These are phyloP conservation scores for Clarias fuscus DNA, from an alignment of 2,797 vertebrate genomes.

Conservation along the genomic window DNA sequence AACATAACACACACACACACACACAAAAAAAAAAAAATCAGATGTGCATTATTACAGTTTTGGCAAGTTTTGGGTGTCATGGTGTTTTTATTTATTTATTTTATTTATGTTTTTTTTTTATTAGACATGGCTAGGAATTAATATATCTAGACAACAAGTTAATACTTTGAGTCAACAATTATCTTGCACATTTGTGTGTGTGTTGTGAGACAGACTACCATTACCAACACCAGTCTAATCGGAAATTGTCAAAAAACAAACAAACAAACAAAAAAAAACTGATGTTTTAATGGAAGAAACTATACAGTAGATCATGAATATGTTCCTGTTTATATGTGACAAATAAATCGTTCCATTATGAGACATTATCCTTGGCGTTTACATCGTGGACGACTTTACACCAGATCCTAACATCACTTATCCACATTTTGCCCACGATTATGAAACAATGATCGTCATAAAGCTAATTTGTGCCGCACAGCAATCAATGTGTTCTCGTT, in stretches of 20 bases:
- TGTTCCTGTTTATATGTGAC: background rate
- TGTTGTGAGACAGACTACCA: too few relatives aligned
- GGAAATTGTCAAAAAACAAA: background rate
- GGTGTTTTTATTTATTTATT: background rate
- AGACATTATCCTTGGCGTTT: background rate
- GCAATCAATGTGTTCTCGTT: slow-evolving; percentile 19
- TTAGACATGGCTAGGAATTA: background rate
- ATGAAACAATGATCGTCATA: slow-evolving; percentile 11
- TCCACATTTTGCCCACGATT: slow-evolving; percentile 5
- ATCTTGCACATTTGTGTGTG: too few relatives aligned
- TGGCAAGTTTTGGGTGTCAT: background rate
- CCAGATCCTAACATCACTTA: background rate
- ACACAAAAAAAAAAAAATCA: background rate
- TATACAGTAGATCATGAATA: background rate
- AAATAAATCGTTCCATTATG: background rate
- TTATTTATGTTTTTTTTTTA: too few relatives aligned
- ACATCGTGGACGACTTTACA: background rate
- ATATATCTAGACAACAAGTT: background rate
- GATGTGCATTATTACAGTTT: background rate
- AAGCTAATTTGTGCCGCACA: background rate
- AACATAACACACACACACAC: background rate
- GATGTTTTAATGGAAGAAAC: background rate
- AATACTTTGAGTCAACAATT: background rate
- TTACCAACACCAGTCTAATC: background rate
- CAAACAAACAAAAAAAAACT: too few relatives aligned